Evolutionary conservation across 2,888 invertebrate species (phyloP), one percentile per base, ranked within the genome.

Genomic region (Drosophila barbarae): DNA sequence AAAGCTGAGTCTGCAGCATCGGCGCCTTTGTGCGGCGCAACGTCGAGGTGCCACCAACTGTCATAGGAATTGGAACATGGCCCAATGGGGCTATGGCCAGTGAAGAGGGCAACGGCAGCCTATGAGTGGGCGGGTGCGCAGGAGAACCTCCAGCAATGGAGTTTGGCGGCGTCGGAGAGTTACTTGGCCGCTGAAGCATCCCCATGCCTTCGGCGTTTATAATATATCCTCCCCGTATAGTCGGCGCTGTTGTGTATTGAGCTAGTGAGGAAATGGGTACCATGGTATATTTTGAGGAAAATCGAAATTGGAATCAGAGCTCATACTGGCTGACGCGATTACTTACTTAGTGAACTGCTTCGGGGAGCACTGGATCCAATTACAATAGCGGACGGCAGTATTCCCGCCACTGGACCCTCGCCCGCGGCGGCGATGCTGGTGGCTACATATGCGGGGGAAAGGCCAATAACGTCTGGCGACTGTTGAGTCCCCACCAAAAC

Each of bases 381-480:
- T 7, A 86, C 85, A 64, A 88, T 86, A 36, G 85, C 77, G 5
- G 88, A 84, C 21, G 85, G 64, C 42, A 85, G 65, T 28, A 87
- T 84, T n/a, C 80, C 70, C 1, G 84, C 52, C 52, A 83, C 61
- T 2, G 65, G 30, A 5, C 58, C 59, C 12, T 74, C 84, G 9
- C 52, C 32, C 26, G 51, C 64, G 35, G 63, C 52, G 1, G 73
- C 69, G 38, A 57, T 73, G 51, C 74, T 77, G 8, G 76, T 78
- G 34, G 78, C 69, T 18, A 82, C 79, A 73, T 86, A 88, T 13
- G 86, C 71, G 9, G 86, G 70, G 18, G 88, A 73, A 34, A 88
- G 86, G 46, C 88, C 89, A 49, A 89, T 85, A 58, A 89, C 84
- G 71, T 89, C 89, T 30, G 89, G 89, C 50, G 89, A 89, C 74